These are phyloP conservation scores for Hippoglossus hippoglossus DNA, from an alignment of 2,797 vertebrate genomes.

Conservation along the genomic window DNA sequence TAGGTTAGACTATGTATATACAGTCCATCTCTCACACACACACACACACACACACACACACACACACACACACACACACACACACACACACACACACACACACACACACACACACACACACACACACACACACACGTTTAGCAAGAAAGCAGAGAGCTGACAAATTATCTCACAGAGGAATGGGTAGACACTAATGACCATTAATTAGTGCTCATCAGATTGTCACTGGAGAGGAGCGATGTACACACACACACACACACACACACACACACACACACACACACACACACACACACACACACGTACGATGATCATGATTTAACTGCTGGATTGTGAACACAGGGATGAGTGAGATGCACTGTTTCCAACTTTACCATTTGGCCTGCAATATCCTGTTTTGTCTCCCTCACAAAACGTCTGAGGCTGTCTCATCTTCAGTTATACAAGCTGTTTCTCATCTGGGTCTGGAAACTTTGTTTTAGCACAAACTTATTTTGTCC, in stretches of 20 bases:
- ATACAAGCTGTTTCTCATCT: neutral
- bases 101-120: neutral
- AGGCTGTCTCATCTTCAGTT: neutral
- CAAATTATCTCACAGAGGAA: slow-evolving; percentile 41
- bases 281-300: neutral
- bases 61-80: neutral
- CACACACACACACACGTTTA: neutral
- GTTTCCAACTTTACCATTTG: neutral
- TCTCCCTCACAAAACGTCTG: neutral
- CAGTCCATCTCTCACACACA: neutral
- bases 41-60: neutral
- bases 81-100: neutral
- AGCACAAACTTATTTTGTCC: no score
- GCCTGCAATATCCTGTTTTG: slow-evolving; percentile 1
- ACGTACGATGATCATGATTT: neutral
- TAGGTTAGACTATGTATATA: neutral
- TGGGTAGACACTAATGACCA: slow-evolving; percentile 44
- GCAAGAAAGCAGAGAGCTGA: neutral
- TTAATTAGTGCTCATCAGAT: slow-evolving; percentile 45
- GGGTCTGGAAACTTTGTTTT: neutral
- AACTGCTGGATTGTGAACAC: neutral
- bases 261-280: neutral
- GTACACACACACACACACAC: neutral
- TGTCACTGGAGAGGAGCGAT: slow-evolving; percentile 15
- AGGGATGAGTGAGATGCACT: neutral